phyloP scores from a whole-genome alignment of 2,113 vertebrate species.

The Parotia lawesii region DNA sequence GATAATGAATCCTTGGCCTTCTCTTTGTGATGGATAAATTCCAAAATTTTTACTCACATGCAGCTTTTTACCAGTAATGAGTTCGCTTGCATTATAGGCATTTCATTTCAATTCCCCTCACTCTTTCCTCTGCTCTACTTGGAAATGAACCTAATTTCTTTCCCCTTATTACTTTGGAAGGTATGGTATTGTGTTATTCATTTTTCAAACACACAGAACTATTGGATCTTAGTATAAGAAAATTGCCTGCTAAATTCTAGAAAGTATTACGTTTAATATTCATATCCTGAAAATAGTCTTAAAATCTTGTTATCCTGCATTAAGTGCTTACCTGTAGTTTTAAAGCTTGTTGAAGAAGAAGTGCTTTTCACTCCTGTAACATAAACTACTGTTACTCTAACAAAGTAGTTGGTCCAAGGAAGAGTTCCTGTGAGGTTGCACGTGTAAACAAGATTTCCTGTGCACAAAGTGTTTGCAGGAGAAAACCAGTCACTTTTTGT shows the following conservation, averaged over 20 bases:
- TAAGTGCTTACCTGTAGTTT: constrained; percentile 61
- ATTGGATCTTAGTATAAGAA: background rate
- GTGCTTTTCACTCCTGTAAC: constrained; percentile 55
- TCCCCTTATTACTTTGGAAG: background rate
- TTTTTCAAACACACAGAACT: background rate
- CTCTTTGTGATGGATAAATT: background rate
- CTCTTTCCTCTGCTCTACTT: background rate
- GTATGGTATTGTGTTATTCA: background rate
- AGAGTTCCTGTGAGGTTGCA: constrained; percentile 63
- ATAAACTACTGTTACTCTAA: constrained; percentile 63
- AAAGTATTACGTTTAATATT: background rate
- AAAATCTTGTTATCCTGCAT: background rate
- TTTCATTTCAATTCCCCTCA: background rate
- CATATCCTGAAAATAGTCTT: background rate
- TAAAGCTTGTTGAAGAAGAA: constrained; percentile 66
- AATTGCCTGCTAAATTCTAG: background rate
- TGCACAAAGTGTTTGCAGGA: constrained; percentile 14
- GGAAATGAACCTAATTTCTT: background rate
- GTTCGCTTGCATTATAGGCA: background rate
- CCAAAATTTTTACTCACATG: background rate
- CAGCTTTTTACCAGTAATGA: background rate
- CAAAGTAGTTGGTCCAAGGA: constrained; percentile 54
- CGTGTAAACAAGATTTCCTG: background rate
- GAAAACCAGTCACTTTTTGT: constrained; percentile 53
- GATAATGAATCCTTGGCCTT: background rate